Conservation (phyloP, 2,797 vertebrate genomes). For the Limosa lapponica region DNA sequence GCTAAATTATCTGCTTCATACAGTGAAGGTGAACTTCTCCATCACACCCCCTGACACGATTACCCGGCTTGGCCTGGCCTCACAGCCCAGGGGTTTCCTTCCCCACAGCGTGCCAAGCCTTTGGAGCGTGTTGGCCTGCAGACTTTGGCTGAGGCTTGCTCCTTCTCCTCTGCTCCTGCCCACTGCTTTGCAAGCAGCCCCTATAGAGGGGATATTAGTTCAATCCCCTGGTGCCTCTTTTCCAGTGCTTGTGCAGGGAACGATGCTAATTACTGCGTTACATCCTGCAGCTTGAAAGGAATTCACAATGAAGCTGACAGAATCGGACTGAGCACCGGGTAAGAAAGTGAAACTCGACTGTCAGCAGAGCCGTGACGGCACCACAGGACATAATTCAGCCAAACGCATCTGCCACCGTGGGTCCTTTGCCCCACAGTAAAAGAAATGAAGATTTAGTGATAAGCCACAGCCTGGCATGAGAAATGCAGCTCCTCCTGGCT, state of each 20-base stretch:
- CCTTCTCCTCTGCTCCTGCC: neutral
- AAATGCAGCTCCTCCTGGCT: slow-evolving; percentile 36
- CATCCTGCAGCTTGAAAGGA: slow-evolving; percentile 46
- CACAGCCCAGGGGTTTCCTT: neutral
- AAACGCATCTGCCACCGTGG: neutral
- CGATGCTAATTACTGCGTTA: neutral
- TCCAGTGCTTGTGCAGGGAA: neutral
- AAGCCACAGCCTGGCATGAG: neutral
- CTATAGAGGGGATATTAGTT: slow-evolving; percentile 18
- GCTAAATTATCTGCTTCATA: neutral
- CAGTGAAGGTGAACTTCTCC: neutral
- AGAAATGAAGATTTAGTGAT: neutral
- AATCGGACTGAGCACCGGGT: neutral
- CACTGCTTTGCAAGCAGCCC: neutral
- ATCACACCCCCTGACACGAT: neutral
- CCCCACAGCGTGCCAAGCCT: rapidly evolving
- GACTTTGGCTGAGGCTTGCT: neutral
- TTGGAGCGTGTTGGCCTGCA: rapidly evolving
- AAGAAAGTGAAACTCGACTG: neutral
- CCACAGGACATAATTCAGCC: neutral
- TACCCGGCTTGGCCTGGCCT: rapidly evolving
- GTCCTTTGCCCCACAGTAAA: neutral
- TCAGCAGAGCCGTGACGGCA: neutral
- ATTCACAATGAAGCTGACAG: neutral
- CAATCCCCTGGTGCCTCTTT: slow-evolving; percentile 40